These are phyloP conservation scores for Eupleurogrammus muticus DNA, from an alignment of 2,797 vertebrate species.

Conservation along the genomic window DNA sequence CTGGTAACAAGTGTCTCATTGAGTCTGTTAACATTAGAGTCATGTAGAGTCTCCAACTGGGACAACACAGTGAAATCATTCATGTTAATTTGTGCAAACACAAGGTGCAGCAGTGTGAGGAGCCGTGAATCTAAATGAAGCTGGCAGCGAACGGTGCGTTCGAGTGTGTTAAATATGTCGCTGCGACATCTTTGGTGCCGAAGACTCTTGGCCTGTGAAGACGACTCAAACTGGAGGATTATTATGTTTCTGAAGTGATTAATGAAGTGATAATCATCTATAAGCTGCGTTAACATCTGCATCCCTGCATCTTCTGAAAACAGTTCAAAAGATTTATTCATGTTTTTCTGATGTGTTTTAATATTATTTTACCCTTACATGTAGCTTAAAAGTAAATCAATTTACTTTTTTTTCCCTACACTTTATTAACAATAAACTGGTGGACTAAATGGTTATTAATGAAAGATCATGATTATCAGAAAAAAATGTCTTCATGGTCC, in stretches of 20 bases:
- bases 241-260: slow-evolving; percentile 48
- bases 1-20: slow-evolving; percentile 57
- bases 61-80: slow-evolving; percentile 70
- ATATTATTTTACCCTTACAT: no score
- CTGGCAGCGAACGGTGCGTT: slow-evolving; percentile 65
- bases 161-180: slow-evolving; percentile 67
- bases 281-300: slow-evolving; percentile 31
- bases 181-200: slow-evolving; percentile 55
- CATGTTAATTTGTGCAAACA: slow-evolving; percentile 74
- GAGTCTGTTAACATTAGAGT: slow-evolving; percentile 68
- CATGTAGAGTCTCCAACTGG: slow-evolving; percentile 70
- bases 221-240: no score
- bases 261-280: slow-evolving; percentile 61
- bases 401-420: no score
- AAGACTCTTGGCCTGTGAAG: slow-evolving; percentile 57
- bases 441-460: slow-evolving; percentile 76
- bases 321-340: not conserved
- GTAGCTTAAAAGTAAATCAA: no score
- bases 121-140: slow-evolving; percentile 75
- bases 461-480: slow-evolving; percentile 72
- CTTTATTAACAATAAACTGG: slow-evolving; percentile 73
- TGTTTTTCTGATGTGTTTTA: not conserved
- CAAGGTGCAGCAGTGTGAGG: slow-evolving; percentile 65
- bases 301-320: slow-evolving; percentile 25
- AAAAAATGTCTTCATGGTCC: no score